These are phyloP conservation scores for Chrysolophus pictus DNA, from an alignment of 2,797 vertebrate genomes.

Conservation along the genomic window DNA sequence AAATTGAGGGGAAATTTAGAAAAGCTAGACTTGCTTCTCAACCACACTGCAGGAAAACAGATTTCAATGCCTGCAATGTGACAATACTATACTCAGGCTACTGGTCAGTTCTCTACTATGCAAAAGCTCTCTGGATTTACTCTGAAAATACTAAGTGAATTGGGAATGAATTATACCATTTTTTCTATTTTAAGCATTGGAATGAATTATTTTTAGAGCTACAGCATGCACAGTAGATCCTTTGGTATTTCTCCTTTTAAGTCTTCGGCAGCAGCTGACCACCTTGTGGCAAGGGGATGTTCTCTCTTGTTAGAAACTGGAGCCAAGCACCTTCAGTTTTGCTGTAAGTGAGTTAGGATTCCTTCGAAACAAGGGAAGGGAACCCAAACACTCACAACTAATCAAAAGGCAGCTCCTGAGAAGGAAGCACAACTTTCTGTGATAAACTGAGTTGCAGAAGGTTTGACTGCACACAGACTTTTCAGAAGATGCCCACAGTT, in stretches of 20 bases:
- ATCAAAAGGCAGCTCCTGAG: not conserved
- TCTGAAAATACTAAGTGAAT: not conserved
- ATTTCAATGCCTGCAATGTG: not conserved
- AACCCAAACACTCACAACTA: not conserved
- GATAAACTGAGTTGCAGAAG: not conserved
- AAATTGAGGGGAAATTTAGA: no score
- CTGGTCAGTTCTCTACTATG: not conserved
- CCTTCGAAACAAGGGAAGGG: not conserved
- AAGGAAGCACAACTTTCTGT: not conserved
- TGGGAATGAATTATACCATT: not conserved
- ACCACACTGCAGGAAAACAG: not conserved
- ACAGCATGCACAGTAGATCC: not conserved
- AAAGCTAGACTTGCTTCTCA: not conserved
- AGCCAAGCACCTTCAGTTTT: not conserved
- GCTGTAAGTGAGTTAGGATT: not conserved
- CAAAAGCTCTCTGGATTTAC: not conserved
- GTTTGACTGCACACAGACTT: not conserved
- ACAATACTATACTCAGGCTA: not conserved
- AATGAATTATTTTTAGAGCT: not conserved
- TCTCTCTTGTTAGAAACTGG: not conserved
- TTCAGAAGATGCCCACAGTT: not conserved
- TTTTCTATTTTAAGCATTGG: not conserved
- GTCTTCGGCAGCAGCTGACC: not conserved
- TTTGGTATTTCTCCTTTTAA: not conserved
- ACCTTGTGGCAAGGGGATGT: not conserved